Conservation (phyloP, 92 coral and sea anemone species). For the Epizoanthus illoricatus region DNA sequence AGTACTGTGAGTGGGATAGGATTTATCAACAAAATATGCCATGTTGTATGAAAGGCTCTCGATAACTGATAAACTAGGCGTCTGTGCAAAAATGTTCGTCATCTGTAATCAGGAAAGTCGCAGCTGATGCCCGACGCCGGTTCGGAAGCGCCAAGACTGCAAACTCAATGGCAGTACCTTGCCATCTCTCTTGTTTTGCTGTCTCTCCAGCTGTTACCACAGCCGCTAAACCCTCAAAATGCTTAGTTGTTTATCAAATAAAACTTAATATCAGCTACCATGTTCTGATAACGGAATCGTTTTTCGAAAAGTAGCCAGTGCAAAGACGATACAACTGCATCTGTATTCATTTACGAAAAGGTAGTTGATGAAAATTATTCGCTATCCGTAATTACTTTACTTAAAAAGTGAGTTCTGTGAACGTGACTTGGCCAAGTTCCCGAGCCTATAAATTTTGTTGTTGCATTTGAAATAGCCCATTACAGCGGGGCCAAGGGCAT, state of each 20-base stretch:
- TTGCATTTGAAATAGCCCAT: slow-evolving; percentile 31
- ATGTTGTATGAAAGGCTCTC: no score
- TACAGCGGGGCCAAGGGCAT: slow-evolving; percentile 28
- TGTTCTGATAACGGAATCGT: no score
- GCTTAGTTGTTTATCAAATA: slow-evolving; percentile 4
- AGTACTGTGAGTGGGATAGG: no score
- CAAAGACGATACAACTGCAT: no score
- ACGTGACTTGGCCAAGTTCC: slow-evolving; percentile 22
- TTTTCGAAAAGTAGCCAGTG: no score
- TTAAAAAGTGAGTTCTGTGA: background rate
- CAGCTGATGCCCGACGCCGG: background rate
- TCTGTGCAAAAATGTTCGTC: no score
- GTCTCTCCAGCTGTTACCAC: slow-evolving; percentile 9
- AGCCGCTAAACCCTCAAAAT: slow-evolving; percentile 1
- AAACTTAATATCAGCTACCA: background rate
- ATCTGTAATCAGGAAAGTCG: no score
- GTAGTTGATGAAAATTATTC: background rate
- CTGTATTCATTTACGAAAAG: background rate
- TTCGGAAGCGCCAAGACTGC: background rate
- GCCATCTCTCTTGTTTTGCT: background rate
- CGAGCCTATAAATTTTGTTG: slow-evolving; percentile 8
- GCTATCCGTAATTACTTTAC: background rate
- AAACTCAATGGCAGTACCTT: background rate
- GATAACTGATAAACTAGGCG: no score
- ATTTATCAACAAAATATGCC: no score